These are phyloP conservation scores for Hoplodrina ambigua DNA, from an alignment of 2,888 invertebrate genomes.

Conservation along the genomic window DNA sequence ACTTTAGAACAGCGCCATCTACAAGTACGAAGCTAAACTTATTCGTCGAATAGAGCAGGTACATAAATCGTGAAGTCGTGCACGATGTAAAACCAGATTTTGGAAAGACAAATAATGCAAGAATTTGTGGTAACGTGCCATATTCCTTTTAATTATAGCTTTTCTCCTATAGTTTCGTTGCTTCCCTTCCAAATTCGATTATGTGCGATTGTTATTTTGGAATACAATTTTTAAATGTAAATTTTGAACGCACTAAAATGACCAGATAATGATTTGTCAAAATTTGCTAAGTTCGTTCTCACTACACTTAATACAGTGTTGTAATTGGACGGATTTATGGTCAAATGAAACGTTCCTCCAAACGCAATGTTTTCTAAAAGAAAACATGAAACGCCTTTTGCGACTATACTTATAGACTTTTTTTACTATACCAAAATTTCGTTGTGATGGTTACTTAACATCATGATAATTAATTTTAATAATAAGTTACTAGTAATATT, in stretches of 20 bases:
- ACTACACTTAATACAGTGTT: rapidly evolving
- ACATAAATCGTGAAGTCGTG: no score
- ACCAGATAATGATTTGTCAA: constrained; percentile 44
- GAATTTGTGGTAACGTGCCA: no score
- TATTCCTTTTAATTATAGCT: no score
- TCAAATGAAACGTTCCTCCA: background rate
- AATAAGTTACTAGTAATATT: background rate
- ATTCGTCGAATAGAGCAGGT: background rate
- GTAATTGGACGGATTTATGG: background rate
- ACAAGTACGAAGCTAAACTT: background rate
- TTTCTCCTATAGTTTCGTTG: no score
- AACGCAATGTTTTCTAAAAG: background rate
- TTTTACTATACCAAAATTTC: background rate
- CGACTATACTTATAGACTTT: no score
- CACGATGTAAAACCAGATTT: background rate
- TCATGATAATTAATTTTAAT: no score
- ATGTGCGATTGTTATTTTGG: background rate
- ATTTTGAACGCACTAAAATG: constrained; percentile 7
- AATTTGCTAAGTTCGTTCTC: constrained; percentile 21
- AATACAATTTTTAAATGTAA: background rate
- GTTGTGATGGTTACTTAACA: no score
- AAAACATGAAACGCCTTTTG: background rate
- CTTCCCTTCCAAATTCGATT: no score
- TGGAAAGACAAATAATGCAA: no score
- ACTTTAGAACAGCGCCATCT: constrained; percentile 43